Conservation (phyloP, 2,113 vertebrate genomes). For the Lipophrys pholis region DNA sequence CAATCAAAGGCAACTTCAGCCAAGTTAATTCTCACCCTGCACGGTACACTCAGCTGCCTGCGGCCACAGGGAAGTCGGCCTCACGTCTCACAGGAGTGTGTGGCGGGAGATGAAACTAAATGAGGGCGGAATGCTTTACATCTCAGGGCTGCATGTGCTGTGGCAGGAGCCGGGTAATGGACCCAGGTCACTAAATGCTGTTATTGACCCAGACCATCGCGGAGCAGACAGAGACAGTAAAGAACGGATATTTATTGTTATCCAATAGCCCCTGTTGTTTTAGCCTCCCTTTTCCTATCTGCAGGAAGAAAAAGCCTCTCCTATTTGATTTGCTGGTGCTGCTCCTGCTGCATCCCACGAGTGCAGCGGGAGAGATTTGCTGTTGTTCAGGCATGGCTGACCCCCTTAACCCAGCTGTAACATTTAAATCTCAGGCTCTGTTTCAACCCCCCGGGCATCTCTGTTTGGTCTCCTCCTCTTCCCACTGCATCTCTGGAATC, state of each 20-base stretch:
- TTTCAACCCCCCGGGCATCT: conserved; percentile 1
- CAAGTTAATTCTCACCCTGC: conserved; percentile 3
- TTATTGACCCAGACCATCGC: conserved; percentile 43
- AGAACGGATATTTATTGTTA: conserved; percentile 58
- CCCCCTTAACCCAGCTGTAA: conserved; percentile 29
- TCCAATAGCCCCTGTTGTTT: conserved; percentile 32
- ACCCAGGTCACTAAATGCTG: conserved; percentile 47
- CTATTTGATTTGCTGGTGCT: conserved; percentile 32
- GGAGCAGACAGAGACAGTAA: conserved; percentile 35
- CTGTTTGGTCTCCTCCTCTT: neutral
- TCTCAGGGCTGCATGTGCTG: neutral
- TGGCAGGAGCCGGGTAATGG: conserved; percentile 35
- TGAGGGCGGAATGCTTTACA: conserved; percentile 41
- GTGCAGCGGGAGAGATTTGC: conserved; percentile 13
- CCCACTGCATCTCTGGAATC: too few species aligned
- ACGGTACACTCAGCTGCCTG: conserved; percentile 3
- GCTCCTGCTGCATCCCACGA: neutral
- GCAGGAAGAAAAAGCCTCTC: neutral
- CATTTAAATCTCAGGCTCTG: conserved; percentile 40
- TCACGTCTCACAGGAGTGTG: conserved; percentile 21
- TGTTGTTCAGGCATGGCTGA: conserved; percentile 36
- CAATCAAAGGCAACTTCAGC: conserved; percentile 7
- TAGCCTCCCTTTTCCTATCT: conserved; percentile 1
- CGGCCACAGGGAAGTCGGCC: conserved; percentile 24
- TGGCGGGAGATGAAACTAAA: conserved; percentile 34